Base-by-base conservation (phyloP, 2,888 invertebrate genomes). In the Trachelus iudaicus region DNA sequence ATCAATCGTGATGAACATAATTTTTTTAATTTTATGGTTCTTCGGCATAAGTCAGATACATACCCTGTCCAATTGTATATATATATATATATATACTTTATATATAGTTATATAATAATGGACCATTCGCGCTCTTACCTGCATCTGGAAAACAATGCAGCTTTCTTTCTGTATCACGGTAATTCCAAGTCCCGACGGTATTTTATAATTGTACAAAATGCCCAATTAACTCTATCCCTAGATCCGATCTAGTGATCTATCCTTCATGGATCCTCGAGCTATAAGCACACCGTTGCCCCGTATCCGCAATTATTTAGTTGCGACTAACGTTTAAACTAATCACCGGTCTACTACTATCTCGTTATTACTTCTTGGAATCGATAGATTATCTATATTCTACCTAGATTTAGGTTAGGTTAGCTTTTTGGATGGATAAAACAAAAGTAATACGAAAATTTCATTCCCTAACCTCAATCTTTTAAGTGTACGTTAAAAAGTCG, bases 161-260 rank as follows among this genome's bases (percentile, higher is more conserved):
- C 13, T 31, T 71, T 71, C 33, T 71, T 71, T 71, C 31, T 34
- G n/a, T 34, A 71, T 13, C 31, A 31, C 12, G 71, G 31, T 71
- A 71, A 11, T 71, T 71, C 15, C 71, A 34, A 71, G 33, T 23
- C 6, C 15, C 13, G 31, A 15, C 2, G 71, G 33, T 71, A 71
- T 71, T 71, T 71, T 71, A 71, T 71, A 71, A 71, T 71, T 71
- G 71, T 34, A 71, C 12, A 33, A 33, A 71, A 71, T 71, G 33
- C 31, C 31, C 31, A 71, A 71, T 71, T 71, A 71, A 71, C 33
- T 71, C 31, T 31, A 71, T 71, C 71, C 71, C 12, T 34, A 34
- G 71, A 71, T 71, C 71, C 31, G 33, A 71, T 71, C 71, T 71
- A 56, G 71, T 71, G 71, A 71, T 71, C 71, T 34, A 34, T 71